Evolutionary conservation across 2,113 vertebrate species (phyloP).

Genomic region (Ploceus nigricollis): DNA sequence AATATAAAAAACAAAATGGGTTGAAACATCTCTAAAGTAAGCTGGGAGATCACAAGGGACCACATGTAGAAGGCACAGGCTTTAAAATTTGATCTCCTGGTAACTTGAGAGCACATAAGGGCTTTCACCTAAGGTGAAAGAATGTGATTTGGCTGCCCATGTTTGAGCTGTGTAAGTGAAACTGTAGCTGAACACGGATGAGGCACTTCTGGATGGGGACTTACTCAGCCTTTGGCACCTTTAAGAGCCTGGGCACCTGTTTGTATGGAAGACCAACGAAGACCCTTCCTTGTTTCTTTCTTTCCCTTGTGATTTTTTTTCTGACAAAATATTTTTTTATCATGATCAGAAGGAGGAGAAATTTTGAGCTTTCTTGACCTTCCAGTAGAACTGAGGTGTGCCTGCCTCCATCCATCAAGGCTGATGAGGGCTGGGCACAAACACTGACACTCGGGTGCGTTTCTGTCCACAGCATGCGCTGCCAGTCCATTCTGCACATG

Average conservation of each 20-base stretch:
- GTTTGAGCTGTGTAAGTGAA: neutral
- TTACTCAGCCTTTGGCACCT: neutral
- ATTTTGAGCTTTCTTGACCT: neutral
- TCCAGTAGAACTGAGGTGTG: neutral
- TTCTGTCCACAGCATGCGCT: slow-evolving; percentile 81
- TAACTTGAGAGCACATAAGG: neutral
- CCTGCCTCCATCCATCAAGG: neutral
- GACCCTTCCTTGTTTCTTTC: neutral
- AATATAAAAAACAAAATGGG: neutral
- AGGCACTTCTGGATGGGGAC: neutral
- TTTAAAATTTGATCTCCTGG: neutral
- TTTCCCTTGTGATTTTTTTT: neutral
- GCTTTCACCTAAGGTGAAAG: neutral
- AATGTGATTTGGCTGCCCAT: neutral
- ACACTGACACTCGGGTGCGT: neutral
- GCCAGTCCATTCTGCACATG: slow-evolving; percentile 92
- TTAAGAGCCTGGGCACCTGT: neutral
- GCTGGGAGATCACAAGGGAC: neutral
- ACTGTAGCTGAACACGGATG: neutral
- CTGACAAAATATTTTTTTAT: neutral
- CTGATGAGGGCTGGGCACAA: neutral
- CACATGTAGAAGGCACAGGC: neutral
- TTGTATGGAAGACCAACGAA: neutral
- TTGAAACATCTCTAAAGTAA: neutral
- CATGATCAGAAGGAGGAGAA: neutral